These are phyloP conservation scores for Chloromyia formosa DNA, from an alignment of 2,888 invertebrate species.

Conservation along the genomic window DNA sequence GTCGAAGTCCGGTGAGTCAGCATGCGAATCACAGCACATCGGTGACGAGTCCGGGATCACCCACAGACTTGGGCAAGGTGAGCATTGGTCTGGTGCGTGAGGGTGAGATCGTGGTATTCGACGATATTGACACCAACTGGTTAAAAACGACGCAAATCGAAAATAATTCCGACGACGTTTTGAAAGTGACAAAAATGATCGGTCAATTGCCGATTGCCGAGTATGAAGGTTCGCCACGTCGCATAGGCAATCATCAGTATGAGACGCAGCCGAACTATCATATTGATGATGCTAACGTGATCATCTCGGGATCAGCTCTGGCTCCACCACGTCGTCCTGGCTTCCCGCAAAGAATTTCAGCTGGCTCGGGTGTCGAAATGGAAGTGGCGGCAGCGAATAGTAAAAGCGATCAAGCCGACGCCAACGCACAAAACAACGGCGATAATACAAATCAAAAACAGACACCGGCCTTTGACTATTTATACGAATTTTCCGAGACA, in stretches of 20 bases:
- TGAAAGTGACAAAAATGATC: slow-evolving; percentile 64
- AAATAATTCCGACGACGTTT: slow-evolving; percentile 56
- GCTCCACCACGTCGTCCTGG: slow-evolving; percentile 85
- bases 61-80: slow-evolving; percentile 59
- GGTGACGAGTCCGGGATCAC: slow-evolving; percentile 60
- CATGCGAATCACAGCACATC: slow-evolving; percentile 43
- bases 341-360: slow-evolving; percentile 75
- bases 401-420: not conserved
- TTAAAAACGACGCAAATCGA: slow-evolving; percentile 54
- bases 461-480: slow-evolving; percentile 83
- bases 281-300: slow-evolving; percentile 8
- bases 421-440: slow-evolving; percentile 54
- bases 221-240: slow-evolving; percentile 89
- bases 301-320: slow-evolving; percentile 68
- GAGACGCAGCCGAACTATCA: slow-evolving; percentile 28
- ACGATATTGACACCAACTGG: slow-evolving; percentile 65
- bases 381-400: not conserved
- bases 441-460: slow-evolving; percentile 53
- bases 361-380: slow-evolving; percentile 45
- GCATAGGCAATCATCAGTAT: slow-evolving; percentile 73
- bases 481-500: slow-evolving; percentile 93
- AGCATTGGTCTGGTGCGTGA: slow-evolving; percentile 69
- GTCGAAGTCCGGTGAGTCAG: slow-evolving; percentile 60
- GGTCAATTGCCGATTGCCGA: slow-evolving; percentile 81
- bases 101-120: slow-evolving; percentile 88